Evolutionary conservation across 2,797 vertebrate genomes (phyloP).

Genomic region (Myotis pilosus): DNA sequence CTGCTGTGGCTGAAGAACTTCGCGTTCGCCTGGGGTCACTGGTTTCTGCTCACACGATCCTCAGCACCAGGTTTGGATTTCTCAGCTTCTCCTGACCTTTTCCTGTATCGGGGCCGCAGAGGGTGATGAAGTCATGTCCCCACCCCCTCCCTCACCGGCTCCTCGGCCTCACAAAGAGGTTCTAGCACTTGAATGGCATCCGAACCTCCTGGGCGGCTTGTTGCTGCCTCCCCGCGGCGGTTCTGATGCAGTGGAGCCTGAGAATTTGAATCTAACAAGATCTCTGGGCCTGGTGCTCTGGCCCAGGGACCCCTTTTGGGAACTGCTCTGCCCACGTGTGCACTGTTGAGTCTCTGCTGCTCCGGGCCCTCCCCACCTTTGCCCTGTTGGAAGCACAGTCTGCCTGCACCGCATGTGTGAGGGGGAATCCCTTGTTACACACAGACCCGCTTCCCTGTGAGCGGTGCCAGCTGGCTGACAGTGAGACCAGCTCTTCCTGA

Average conservation of each 20-base stretch:
- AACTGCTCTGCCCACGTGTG: not conserved
- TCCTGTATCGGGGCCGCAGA: not conserved
- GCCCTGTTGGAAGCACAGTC: not conserved
- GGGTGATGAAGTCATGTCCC: not conserved
- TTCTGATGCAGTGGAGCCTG: not conserved
- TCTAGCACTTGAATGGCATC: not conserved
- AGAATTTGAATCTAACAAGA: not conserved
- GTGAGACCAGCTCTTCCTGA: not conserved
- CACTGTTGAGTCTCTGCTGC: not conserved
- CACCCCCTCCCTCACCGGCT: not conserved
- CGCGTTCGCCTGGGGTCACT: not conserved
- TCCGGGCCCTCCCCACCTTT: not conserved
- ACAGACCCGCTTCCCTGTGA: not conserved
- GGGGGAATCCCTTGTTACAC: not conserved
- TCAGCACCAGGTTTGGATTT: not conserved
- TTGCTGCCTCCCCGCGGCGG: not conserved
- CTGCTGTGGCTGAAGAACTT: slow-evolving; percentile 10
- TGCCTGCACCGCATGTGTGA: not conserved
- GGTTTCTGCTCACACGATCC: not conserved
- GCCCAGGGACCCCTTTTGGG: not conserved
- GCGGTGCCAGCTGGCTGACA: not conserved
- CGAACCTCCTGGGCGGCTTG: not conserved
- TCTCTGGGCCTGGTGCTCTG: not conserved
- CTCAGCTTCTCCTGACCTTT: not conserved
- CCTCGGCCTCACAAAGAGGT: not conserved